Evolutionary conservation across 2,113 vertebrate genomes (phyloP).

Genomic region (Coregonus clupeaformis): DNA sequence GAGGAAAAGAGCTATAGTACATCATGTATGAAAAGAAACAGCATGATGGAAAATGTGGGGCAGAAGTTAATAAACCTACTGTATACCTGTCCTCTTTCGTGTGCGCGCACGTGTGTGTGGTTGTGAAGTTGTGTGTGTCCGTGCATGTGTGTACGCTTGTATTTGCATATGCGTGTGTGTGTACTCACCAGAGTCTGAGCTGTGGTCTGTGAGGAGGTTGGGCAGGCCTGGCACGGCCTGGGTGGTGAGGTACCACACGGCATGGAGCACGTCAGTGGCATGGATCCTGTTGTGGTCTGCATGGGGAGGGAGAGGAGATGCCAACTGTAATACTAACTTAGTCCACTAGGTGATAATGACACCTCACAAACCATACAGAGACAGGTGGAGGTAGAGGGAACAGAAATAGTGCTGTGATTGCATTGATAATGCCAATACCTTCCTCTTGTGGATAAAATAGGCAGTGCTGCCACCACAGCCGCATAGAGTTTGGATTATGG

Average conservation of each 20-base stretch:
- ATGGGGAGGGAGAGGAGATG: slow-evolving; percentile 8
- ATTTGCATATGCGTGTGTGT: not conserved
- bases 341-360: slow-evolving; percentile 3
- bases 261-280: slow-evolving; percentile 95
- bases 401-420: not conserved
- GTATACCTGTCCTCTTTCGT: too few species aligned
- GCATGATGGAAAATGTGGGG: too few species aligned
- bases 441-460: not conserved
- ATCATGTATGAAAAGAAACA: too few species aligned
- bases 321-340: not conserved
- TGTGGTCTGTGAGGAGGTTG: slow-evolving; percentile 76
- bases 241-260: slow-evolving; percentile 97
- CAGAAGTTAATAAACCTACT: too few species aligned
- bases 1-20: too few species aligned
- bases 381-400: not conserved
- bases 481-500: not conserved
- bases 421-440: not conserved
- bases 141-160: not conserved
- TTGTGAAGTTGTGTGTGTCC: not conserved
- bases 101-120: not conserved
- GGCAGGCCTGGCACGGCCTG: slow-evolving; percentile 91
- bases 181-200: slow-evolving; percentile 83
- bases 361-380: not conserved
- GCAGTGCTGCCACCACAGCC: not conserved
- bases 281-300: slow-evolving; percentile 97